phyloP scores from a whole-genome alignment of 2,113 vertebrate species.

The Apodemus speciosus region DNA sequence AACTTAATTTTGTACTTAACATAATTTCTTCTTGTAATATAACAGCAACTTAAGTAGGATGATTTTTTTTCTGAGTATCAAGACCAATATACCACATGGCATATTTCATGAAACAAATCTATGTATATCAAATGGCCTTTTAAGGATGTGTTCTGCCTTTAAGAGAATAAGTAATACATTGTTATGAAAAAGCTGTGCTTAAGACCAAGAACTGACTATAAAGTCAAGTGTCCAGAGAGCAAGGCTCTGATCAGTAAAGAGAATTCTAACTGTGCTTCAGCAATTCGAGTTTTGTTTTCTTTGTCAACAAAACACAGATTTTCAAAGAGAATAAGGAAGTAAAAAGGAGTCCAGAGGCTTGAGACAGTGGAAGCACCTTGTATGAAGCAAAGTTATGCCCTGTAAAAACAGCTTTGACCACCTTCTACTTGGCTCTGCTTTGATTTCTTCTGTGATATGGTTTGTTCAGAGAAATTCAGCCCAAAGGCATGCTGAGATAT shows the following conservation, averaged over 20 bases:
- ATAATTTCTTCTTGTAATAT: background rate
- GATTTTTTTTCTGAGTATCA: background rate
- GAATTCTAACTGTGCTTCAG: background rate
- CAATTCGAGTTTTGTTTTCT: background rate
- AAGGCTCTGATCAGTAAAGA: background rate
- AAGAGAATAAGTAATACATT: background rate
- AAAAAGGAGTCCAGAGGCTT: background rate
- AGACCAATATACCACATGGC: background rate
- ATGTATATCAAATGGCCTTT: background rate
- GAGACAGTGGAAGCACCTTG: background rate
- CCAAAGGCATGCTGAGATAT: background rate
- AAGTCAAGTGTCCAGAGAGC: background rate
- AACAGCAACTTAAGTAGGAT: background rate
- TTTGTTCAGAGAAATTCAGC: background rate
- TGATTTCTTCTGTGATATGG: background rate
- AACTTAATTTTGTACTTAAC: no score
- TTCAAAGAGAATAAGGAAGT: conserved; percentile 58
- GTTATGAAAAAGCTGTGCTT: background rate
- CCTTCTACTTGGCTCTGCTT: background rate
- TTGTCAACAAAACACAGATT: conserved; percentile 11
- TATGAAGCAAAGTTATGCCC: background rate
- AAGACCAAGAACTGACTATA: background rate
- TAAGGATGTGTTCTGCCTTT: background rate
- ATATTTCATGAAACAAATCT: background rate
- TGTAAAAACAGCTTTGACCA: background rate